Base-by-base conservation (phyloP, 2,888 invertebrate genomes). In the Orchestes rusci region DNA sequence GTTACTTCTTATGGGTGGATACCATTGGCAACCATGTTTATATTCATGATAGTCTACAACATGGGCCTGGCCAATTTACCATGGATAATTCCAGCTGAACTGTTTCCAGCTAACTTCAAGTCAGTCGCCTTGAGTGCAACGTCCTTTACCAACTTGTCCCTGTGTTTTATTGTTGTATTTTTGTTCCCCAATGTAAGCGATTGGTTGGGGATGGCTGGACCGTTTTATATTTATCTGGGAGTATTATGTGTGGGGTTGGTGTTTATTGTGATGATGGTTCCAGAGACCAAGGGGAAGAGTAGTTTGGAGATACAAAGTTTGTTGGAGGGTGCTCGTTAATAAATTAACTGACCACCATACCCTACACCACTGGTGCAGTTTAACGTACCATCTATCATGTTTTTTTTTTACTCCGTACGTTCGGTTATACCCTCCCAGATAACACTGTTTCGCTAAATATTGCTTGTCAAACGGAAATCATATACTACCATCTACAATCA, bases 21-120 rank as follows among this genome's bases (percentile, higher is more conserved):
- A 8, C 50, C 50, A 15, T 38, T 50, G 12, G 19, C 43, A 5
- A 39, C 41, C 16, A 36, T 50, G 4, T 18, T 48, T 1, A 13
- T 39, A 4, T 50, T 37, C 18, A 44, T 50, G 4, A 30, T 48
- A 18, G 23, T 34, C 10, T 48, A 41, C 31, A 50, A 48, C 18
- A 2, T 59, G 70, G 76, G 79, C 1, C 76, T 82, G 43, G 86
- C 91, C 3, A 82, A 84, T 0, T 62, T 88, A 17, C 82, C 85
- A 0, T 87, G 88, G 87, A 81, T 85, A 0, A 78, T 88, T 23
- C 77, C 87, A 74, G 81, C 84, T 1, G 89, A 89, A 64, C 75
- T 89, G 66, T 81, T 91, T 65, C 80, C 90, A 17, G 69, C 80
- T 0, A 81, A 84, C 53, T 80, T 85, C 1, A 84, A 85, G 66